Base-by-base conservation (phyloP, 1,140 invertebrate genomes). In the Caenorhabditis brenneri region DNA sequence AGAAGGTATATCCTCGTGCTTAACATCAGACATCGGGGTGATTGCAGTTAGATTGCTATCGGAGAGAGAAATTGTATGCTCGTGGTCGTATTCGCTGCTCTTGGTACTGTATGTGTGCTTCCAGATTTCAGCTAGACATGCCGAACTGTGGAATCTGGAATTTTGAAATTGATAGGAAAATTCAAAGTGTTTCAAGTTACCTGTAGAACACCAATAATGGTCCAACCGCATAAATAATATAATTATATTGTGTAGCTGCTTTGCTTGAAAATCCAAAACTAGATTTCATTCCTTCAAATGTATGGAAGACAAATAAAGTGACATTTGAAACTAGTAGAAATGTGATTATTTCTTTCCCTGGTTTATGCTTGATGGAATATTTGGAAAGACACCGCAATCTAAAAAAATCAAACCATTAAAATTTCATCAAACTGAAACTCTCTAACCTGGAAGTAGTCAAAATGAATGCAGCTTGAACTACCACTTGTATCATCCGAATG, bases 301-400 rank as follows among this genome's bases (percentile, higher is more conserved):
- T 91, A 51, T 91, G 88, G 36, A 90, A 90, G 51, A 91, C 89
- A 79, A 90, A 90, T 16, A 90, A 82, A 19, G 90, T 88, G 12
- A 91, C 85, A 83, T 90, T 90, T 15, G 89, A 88, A 6, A 90
- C 87, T 10, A 91, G 82, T 22, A 90, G 80, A 78, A 90, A 90
- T n/a, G 89, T 90, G 31, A 90, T 89, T 58, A 90, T 88, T 83
- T 90, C 90, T 78, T 90, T 90, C 27, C 89, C 89, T 0, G 88
- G 88, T 65, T 90, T 87, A 6, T 81, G 24, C 22, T 84, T 82
- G 0, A 87, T 82, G 0, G 88, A 79, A 15, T 87, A 58, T 9
- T 81, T 49, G 36, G 82, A 81, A 27, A 87, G 46, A 22, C 88
- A 88, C 6, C 90, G 88, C 10, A 90, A 49, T 86, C 90, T 90